phyloP scores from a whole-genome alignment of 1,140 invertebrate genomes.

The Pentalonia nigronervosa region DNA sequence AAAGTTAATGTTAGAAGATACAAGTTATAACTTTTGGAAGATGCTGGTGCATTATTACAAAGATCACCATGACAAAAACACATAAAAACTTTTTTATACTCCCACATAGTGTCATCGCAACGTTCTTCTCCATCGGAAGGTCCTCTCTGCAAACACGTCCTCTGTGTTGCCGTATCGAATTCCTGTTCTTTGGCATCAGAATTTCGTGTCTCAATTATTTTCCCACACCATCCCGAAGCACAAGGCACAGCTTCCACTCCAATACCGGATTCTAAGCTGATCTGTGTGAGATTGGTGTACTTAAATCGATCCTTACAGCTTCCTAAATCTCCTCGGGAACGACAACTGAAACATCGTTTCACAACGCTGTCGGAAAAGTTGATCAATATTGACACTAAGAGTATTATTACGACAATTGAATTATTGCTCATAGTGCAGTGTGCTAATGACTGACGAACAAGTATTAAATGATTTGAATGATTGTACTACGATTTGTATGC shows the following conservation, averaged over 20 bases:
- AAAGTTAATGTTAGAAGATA: constrained; percentile 23
- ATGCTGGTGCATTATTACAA: constrained; percentile 71
- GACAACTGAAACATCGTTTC: constrained; percentile 79
- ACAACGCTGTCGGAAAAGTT: constrained; percentile 65
- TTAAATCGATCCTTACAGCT: constrained; percentile 88
- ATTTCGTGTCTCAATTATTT: constrained; percentile 80
- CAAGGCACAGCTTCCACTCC: constrained; percentile 82
- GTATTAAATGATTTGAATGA: not conserved
- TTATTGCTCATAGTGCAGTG: not conserved
- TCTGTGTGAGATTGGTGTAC: constrained; percentile 76
- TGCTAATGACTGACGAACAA: not conserved
- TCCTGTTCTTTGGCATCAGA: constrained; percentile 77
- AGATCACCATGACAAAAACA: constrained; percentile 92
- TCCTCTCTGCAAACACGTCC: constrained; percentile 84
- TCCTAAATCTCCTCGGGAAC: constrained; percentile 85
- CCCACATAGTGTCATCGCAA: constrained; percentile 83
- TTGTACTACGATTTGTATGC: not conserved
- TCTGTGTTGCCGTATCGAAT: constrained; percentile 85
- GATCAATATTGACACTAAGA: not conserved
- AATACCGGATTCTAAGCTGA: constrained; percentile 67
- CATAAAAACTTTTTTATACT: constrained; percentile 84
- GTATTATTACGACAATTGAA: not conserved
- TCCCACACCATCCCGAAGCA: constrained; percentile 91
- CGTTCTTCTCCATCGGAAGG: constrained; percentile 87
- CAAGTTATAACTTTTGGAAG: not conserved